Conservation (phyloP, 2,888 invertebrate species). For the Dioctria rufipes region DNA sequence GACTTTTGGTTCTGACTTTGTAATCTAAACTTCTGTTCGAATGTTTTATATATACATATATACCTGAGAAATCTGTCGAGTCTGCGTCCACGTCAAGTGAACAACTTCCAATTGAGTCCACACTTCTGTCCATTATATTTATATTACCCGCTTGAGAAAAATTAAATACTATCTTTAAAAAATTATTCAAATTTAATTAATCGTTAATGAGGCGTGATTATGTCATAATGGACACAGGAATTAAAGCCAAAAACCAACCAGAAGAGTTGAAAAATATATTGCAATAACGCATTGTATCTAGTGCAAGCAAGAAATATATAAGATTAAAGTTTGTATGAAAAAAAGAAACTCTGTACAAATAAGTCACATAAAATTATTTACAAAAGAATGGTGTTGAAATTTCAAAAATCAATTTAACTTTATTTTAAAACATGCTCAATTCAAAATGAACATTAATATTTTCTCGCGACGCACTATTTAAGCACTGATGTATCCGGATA, state of each 20-base stretch:
- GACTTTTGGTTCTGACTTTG: background rate
- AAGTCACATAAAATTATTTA: too few relatives aligned
- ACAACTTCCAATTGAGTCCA: conserved; percentile 90
- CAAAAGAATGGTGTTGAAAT: too few relatives aligned
- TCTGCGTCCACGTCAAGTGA: conserved; percentile 86
- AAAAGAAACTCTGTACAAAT: too few relatives aligned
- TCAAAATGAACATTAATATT: too few relatives aligned
- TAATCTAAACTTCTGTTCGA: too few relatives aligned
- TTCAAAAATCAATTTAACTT: too few relatives aligned
- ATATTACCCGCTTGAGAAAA: background rate
- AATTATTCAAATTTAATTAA: background rate
- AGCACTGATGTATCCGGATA: too few relatives aligned
- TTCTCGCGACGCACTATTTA: too few relatives aligned
- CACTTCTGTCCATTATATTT: conserved; percentile 78
- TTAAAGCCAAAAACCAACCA: background rate
- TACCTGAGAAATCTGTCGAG: conserved; percentile 83
- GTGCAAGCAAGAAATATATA: too few relatives aligned
- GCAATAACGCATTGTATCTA: too few relatives aligned
- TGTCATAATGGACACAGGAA: background rate
- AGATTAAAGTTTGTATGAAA: too few relatives aligned
- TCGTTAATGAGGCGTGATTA: background rate
- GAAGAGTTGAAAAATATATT: background rate
- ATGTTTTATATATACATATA: conserved; percentile 31
- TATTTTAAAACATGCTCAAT: too few relatives aligned
- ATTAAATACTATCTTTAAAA: background rate